These are phyloP conservation scores for Caenorhabditis becei DNA, from an alignment of 2,888 invertebrate genomes.

Conservation along the genomic window DNA sequence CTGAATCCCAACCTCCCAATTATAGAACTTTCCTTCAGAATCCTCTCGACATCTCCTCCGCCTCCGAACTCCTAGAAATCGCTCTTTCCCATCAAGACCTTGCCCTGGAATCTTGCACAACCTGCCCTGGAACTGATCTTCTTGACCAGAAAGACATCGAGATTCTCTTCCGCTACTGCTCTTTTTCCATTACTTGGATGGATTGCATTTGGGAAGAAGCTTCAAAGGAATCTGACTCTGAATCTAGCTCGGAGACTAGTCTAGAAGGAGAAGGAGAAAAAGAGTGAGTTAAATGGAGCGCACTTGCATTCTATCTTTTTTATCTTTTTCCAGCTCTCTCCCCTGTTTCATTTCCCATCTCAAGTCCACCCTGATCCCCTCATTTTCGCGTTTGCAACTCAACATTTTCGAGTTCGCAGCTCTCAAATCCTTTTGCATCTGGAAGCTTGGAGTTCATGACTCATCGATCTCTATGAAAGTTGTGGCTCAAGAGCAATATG, in stretches of 20 bases:
- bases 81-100: constrained; percentile 4
- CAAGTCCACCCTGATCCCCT: not conserved
- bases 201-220: constrained; percentile 6
- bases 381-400: constrained; percentile 19
- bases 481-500: constrained; percentile 54
- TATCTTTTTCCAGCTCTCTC: constrained; percentile 1
- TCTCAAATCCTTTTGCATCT: constrained; percentile 62
- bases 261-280: too few relatives aligned
- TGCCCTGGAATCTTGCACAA: constrained; percentile 10
- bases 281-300: too few relatives aligned
- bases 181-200: constrained; percentile 24
- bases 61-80: not conserved
- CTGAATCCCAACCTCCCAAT: too few relatives aligned
- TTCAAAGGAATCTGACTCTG: not conserved
- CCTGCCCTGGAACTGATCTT: constrained; percentile 32
- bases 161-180: constrained; percentile 12
- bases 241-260: too few relatives aligned
- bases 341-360: constrained; percentile 13
- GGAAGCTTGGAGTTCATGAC: constrained; percentile 62
- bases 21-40: constrained; percentile 17
- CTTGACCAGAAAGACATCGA: constrained; percentile 15
- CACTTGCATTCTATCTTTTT: too few relatives aligned
- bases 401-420: constrained; percentile 64
- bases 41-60: not conserved
- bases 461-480: constrained; percentile 38